A percentile compares a stretch with the other conserved stretches of the same genome.
phyloP scores from a whole-genome alignment of 2,113 vertebrate species.

The Sula dactylatra region DNA sequence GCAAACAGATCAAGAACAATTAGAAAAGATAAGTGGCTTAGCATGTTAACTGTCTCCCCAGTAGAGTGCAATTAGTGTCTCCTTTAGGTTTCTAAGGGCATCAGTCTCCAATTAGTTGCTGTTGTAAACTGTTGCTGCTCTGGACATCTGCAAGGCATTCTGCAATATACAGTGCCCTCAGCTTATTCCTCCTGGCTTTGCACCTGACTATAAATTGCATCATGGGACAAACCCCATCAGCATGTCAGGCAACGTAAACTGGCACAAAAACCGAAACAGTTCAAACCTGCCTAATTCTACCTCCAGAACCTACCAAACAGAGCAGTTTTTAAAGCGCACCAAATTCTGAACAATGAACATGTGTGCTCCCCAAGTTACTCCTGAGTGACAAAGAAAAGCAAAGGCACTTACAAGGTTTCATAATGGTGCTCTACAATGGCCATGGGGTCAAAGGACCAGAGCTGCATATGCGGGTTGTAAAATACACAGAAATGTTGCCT shows the following conservation, averaged over 20 bases:
- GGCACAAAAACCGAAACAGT: neutral
- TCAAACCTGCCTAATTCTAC: neutral
- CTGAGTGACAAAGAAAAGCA: neutral
- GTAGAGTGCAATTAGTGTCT: neutral
- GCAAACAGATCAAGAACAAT: neutral
- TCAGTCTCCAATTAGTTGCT: neutral
- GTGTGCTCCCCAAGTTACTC: neutral
- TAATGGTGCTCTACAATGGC: neutral
- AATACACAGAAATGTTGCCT: neutral
- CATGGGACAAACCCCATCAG: neutral
- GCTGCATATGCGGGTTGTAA: neutral
- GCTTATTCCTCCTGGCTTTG: neutral
- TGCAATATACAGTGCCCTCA: neutral
- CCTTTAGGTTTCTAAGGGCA: neutral
- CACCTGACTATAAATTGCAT: neutral
- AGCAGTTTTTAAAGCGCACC: neutral
- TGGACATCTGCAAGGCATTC: neutral
- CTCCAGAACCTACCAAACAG: neutral
- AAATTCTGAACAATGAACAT: neutral
- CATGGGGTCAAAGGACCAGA: neutral
- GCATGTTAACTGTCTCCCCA: neutral
- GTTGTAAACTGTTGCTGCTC: neutral
- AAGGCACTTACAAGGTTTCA: neutral
- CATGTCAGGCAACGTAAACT: neutral
- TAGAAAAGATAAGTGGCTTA: neutral